phyloP scores from a whole-genome alignment of 2,797 vertebrate species.

The Zalophus californianus region DNA sequence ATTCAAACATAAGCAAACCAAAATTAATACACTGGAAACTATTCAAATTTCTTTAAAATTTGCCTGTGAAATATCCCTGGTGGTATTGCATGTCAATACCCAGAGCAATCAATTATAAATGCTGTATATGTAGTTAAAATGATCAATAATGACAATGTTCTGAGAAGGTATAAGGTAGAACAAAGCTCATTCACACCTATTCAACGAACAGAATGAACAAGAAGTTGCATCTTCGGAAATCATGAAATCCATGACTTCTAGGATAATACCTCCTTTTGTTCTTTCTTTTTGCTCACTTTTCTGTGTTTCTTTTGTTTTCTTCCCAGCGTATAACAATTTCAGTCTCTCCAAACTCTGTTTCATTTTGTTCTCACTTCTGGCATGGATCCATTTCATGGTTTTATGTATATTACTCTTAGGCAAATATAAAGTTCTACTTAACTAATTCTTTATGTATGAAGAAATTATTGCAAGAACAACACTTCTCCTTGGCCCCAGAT shows the following conservation, averaged over 20 bases:
- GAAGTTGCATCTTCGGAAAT: background rate
- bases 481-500: background rate
- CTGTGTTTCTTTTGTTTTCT: background rate
- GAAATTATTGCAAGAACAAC: background rate
- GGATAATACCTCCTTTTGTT: background rate
- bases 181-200: background rate
- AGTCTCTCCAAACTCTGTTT: background rate
- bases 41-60: background rate
- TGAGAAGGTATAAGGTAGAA: background rate
- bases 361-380: background rate
- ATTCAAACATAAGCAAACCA: slow-evolving; percentile 22
- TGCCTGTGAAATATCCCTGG: background rate
- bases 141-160: background rate
- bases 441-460: background rate
- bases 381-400: background rate
- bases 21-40: background rate
- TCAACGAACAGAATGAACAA: background rate
- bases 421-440: background rate
- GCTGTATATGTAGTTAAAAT: background rate
- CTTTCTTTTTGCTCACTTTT: background rate
- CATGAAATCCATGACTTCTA: background rate
- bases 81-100: background rate
- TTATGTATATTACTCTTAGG: background rate
- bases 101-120: background rate
- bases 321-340: background rate